Evolutionary conservation across 2,797 vertebrate species (phyloP).

Genomic region (Taeniopygia guttata): DNA sequence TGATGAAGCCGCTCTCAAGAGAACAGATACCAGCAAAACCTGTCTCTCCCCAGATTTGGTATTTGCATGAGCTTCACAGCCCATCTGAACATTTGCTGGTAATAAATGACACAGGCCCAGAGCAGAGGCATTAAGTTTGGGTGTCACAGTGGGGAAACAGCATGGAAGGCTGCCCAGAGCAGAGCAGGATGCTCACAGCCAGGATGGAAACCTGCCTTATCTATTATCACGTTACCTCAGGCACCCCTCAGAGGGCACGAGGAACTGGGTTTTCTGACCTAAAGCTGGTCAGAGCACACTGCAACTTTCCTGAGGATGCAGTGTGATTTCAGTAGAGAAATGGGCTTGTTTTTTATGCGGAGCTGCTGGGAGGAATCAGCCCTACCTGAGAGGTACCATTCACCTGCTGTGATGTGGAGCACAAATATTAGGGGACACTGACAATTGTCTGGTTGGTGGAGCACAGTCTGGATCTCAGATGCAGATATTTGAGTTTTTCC

Average conservation of each 20-base stretch:
- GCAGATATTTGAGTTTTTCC: not conserved
- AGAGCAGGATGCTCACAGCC: not conserved
- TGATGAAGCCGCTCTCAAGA: not conserved
- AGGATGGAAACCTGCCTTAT: not conserved
- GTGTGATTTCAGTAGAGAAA: not conserved
- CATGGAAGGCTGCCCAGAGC: not conserved
- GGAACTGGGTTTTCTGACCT: not conserved
- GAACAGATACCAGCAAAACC: not conserved
- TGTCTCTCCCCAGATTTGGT: not conserved
- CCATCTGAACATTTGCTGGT: not conserved
- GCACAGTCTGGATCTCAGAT: not conserved
- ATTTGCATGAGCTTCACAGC: not conserved
- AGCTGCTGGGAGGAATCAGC: not conserved
- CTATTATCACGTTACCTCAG: not conserved
- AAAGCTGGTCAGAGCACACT: not conserved
- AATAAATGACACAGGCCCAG: not conserved
- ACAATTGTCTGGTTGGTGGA: not conserved
- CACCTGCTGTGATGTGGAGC: rapidly evolving
- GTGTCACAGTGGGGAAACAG: not conserved
- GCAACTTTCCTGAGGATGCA: not conserved
- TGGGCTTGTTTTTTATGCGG: rapidly evolving
- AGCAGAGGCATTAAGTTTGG: not conserved
- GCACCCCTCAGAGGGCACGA: not conserved
- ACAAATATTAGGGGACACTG: not conserved
- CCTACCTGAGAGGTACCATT: rapidly evolving